Conservation (phyloP, 1,140 invertebrate species). For the Teleopsis dalmanni region DNA sequence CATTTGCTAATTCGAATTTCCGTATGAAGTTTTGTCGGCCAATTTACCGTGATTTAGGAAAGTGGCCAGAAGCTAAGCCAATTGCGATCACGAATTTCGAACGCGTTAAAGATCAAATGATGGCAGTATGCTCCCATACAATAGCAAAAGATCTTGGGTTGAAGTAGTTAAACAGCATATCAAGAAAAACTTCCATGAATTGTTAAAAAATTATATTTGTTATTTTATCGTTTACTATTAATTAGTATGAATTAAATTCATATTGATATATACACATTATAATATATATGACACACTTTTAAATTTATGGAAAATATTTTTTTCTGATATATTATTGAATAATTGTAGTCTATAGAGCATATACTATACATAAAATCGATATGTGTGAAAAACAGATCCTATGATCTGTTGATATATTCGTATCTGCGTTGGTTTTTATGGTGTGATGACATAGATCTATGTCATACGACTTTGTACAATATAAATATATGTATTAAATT, state of each 20-base stretch:
- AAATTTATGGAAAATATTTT: background rate
- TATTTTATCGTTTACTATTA: too few relatives aligned
- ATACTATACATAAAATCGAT: too few relatives aligned
- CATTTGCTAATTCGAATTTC: constrained; percentile 75
- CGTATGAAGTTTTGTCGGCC: constrained; percentile 87
- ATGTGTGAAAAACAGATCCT: too few relatives aligned
- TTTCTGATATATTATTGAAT: background rate
- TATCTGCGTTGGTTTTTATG: too few relatives aligned
- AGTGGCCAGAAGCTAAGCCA: constrained; percentile 63
- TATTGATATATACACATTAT: too few relatives aligned
- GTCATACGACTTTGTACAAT: too few relatives aligned
- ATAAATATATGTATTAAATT: too few relatives aligned
- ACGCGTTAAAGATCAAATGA: constrained; percentile 66
- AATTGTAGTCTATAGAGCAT: background rate
- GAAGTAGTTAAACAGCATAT: constrained; percentile 29
- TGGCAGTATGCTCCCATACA: constrained; percentile 66
- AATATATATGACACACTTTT: too few relatives aligned
- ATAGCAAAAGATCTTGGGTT: constrained; percentile 65
- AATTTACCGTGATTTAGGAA: constrained; percentile 77
- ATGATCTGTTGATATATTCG: too few relatives aligned
- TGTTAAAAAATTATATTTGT: background rate
- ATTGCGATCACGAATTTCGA: constrained; percentile 66
- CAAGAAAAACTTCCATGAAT: background rate
- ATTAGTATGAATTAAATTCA: too few relatives aligned
- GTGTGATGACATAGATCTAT: too few relatives aligned